Evolutionary conservation across 2,888 invertebrate species (phyloP).

Genomic region (Thymelicus lineola): DNA sequence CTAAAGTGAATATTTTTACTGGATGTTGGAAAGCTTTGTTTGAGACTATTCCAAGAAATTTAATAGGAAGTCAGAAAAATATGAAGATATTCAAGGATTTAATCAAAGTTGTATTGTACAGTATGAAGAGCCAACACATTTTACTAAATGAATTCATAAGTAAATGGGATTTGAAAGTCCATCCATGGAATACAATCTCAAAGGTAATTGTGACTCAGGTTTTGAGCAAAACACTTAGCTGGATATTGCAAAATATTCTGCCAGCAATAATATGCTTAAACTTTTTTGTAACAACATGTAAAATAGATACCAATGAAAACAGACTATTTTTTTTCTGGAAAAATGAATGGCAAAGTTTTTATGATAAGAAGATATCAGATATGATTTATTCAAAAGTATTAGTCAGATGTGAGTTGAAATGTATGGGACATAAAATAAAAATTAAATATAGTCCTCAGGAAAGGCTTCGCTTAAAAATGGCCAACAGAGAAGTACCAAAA

Average conservation of each 20-base stretch:
- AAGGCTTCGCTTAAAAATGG: conserved; percentile 53
- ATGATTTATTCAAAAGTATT: conserved; percentile 64
- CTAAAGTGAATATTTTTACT: conserved; percentile 59
- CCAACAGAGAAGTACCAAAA: conserved; percentile 68
- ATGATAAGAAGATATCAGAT: conserved; percentile 66
- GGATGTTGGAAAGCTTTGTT: conserved; percentile 57
- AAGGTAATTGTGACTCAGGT: conserved; percentile 45
- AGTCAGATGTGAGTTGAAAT: conserved; percentile 58
- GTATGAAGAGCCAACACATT: conserved; percentile 73
- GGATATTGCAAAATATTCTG: conserved; percentile 67
- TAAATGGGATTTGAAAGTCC: conserved; percentile 63
- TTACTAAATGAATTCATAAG: conserved; percentile 52
- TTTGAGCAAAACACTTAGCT: conserved; percentile 55
- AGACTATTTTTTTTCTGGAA: conserved; percentile 76
- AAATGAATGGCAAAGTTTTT: conserved; percentile 76
- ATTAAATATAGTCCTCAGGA: conserved; percentile 52
- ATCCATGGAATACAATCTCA: conserved; percentile 58
- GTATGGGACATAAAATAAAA: conserved; percentile 59
- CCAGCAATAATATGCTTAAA: conserved; percentile 70
- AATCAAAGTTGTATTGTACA: conserved; percentile 58
- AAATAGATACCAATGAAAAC: conserved; percentile 72
- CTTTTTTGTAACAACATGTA: conserved; percentile 76
- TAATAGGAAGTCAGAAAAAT: conserved; percentile 67
- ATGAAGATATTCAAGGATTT: conserved; percentile 62
- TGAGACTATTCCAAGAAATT: conserved; percentile 63